Percentiles rank a stretch among this genome's conserved stretches.
These are phyloP conservation scores for Doris montereyensis DNA, from an alignment of 2,888 invertebrate genomes.

Conservation along the genomic window DNA sequence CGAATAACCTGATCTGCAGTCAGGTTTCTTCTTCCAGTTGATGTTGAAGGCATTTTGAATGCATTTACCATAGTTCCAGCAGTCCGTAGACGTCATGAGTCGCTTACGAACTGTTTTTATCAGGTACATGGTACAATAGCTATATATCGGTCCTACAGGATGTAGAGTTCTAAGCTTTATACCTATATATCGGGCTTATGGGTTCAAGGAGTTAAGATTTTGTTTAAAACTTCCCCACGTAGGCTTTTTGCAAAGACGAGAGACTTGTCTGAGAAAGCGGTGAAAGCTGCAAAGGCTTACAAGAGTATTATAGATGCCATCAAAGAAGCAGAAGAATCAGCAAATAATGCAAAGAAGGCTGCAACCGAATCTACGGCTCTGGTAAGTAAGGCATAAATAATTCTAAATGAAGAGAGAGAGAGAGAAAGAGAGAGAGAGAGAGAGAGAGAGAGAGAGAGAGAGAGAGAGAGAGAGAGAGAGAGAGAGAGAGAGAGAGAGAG, in stretches of 20 bases:
- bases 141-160: too few relatives aligned
- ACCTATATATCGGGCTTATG: too few relatives aligned
- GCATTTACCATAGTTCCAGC: too few relatives aligned
- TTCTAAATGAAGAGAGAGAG: neutral
- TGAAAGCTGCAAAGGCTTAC: constrained; percentile 66
- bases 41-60: too few relatives aligned
- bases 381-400: constrained; percentile 51
- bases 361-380: constrained; percentile 74
- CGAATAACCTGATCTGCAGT: too few relatives aligned
- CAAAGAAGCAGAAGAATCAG: constrained; percentile 78
- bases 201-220: too few relatives aligned
- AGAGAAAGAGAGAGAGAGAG: neutral
- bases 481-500: neutral
- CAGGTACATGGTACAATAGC: too few relatives aligned
- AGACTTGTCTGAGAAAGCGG: constrained; percentile 57
- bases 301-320: constrained; percentile 63
- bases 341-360: constrained; percentile 77
- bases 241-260: constrained; percentile 32
- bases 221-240: too few relatives aligned
- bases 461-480: neutral
- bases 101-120: too few relatives aligned
- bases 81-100: too few relatives aligned
- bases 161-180: too few relatives aligned
- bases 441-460: neutral
- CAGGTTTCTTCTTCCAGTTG: too few relatives aligned